phyloP scores from a whole-genome alignment of 2,113 vertebrate species.

The Kryptolebias marmoratus region DNA sequence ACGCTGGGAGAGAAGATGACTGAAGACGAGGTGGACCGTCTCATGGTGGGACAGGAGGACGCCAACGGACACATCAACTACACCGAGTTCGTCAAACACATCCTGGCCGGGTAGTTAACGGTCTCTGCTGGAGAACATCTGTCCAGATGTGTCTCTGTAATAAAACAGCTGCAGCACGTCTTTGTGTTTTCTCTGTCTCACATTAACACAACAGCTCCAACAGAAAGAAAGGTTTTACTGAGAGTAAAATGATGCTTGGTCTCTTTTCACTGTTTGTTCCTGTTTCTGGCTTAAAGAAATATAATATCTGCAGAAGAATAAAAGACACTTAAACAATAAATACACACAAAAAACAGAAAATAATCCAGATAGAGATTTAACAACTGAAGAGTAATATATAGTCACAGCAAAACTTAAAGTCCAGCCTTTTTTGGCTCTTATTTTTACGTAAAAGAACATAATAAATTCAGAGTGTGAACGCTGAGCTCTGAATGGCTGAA shows the following conservation, averaged over 20 bases:
- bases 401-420: no score
- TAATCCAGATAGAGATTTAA: no score
- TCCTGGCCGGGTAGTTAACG: slow-evolving; percentile 80
- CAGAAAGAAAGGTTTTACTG: neutral
- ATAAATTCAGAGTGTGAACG: no score
- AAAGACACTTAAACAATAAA: no score
- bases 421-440: no score
- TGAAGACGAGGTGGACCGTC: slow-evolving; percentile 86
- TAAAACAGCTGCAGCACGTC: neutral
- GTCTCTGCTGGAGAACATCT: neutral
- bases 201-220: neutral
- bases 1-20: slow-evolving; percentile 83
- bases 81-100: slow-evolving; percentile 91
- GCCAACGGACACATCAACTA: slow-evolving; percentile 96
- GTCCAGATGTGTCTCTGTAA: neutral
- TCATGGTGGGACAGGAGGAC: slow-evolving; percentile 95
- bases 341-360: no score
- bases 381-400: no score
- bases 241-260: neutral
- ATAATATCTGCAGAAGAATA: no score
- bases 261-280: no score
- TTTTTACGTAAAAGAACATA: no score
- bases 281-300: no score
- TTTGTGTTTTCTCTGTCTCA: neutral
- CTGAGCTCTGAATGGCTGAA: no score